Conservation (phyloP, 2,888 invertebrate genomes). For the Caenorhabditis imperialis region DNA sequence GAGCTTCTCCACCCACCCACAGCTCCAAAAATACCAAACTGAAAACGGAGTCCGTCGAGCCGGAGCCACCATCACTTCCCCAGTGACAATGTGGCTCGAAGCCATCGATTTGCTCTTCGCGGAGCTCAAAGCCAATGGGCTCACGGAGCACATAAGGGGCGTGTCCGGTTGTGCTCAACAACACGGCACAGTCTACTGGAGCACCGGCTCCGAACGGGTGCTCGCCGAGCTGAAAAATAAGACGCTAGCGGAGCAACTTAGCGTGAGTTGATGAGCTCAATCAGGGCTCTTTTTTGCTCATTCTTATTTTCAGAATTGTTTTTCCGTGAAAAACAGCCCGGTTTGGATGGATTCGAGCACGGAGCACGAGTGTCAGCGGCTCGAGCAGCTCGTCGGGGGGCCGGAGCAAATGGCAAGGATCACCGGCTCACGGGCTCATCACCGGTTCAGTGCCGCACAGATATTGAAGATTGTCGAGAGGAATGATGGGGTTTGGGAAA, state of each 20-base stretch:
- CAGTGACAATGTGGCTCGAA: constrained; percentile 94
- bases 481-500: constrained; percentile 84
- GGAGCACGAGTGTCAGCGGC: constrained; percentile 84
- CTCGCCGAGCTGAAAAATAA: constrained; percentile 84
- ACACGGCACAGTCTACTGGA: constrained; percentile 98
- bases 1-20: constrained; percentile 83
- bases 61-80: constrained; percentile 80
- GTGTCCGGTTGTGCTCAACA: constrained; percentile 95
- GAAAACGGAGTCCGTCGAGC: constrained; percentile 31
- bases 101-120: constrained; percentile 92
- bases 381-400: constrained; percentile 89
- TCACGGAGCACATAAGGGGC: constrained; percentile 87
- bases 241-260: constrained; percentile 40
- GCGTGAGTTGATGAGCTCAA: constrained; percentile 22
- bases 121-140: constrained; percentile 85
- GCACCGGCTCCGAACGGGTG: constrained; percentile 84
- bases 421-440: constrained; percentile 90
- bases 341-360: constrained; percentile 97
- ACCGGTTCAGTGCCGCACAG: constrained; percentile 93
- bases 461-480: constrained; percentile 89
- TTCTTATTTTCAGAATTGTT: constrained; percentile 81
- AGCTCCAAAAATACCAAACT: constrained; percentile 79
- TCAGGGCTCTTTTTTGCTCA: neutral
- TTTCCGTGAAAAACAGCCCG: constrained; percentile 87
- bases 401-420: constrained; percentile 80